These are phyloP conservation scores for Labrus mixtus DNA, from an alignment of 2,113 vertebrate species.

Conservation along the genomic window DNA sequence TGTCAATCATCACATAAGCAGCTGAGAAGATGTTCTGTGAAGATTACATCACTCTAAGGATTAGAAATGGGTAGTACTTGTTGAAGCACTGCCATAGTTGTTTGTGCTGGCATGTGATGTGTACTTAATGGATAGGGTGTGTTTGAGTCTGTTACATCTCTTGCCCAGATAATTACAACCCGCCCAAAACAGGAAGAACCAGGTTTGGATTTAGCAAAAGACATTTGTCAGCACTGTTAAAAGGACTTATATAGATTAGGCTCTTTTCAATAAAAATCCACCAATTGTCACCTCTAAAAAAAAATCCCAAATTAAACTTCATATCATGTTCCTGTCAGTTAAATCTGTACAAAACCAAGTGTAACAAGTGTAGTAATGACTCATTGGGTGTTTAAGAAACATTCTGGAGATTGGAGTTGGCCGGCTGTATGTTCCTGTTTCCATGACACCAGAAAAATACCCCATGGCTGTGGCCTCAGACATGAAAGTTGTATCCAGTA, in stretches of 20 bases:
- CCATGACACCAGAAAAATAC: too few relatives aligned
- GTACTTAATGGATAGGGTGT: constrained; percentile 25
- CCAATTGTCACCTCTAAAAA: neutral
- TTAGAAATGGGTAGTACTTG: neutral
- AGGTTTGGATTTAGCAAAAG: constrained; percentile 6
- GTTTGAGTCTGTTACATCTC: constrained; percentile 3
- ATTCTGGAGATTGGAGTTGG: too few relatives aligned
- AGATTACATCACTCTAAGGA: neutral
- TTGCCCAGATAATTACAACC: constrained; percentile 20
- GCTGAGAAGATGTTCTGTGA: neutral
- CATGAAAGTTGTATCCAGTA: too few relatives aligned
- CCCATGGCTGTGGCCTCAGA: too few relatives aligned
- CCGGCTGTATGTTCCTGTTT: too few relatives aligned
- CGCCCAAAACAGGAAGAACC: constrained; percentile 52
- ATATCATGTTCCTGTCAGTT: too few relatives aligned
- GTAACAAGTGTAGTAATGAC: too few relatives aligned
- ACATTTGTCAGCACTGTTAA: neutral
- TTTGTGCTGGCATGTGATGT: neutral
- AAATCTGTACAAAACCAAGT: too few relatives aligned
- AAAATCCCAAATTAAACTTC: neutral
- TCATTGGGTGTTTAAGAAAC: too few relatives aligned
- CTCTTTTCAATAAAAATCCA: neutral
- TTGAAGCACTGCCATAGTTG: neutral
- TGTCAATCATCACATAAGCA: constrained; percentile 3
- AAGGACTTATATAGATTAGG: neutral